Conservation (phyloP, 2,113 vertebrate species). For the Mormyrus lacerda region DNA sequence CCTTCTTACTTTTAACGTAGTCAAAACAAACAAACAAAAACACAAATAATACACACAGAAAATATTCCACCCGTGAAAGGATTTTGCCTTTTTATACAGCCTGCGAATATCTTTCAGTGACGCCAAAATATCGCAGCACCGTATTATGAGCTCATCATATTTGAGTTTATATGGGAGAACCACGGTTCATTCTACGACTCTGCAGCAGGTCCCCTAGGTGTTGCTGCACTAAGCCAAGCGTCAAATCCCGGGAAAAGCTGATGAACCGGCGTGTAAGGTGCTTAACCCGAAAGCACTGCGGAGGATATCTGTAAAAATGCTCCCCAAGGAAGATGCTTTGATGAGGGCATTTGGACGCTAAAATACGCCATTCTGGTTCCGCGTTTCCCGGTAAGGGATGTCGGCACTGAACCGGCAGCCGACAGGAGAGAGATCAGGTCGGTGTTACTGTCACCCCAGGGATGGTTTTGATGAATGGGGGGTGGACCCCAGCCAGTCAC, state of each 20-base stretch:
- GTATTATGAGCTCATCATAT: not conserved
- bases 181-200: not conserved
- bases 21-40: not conserved
- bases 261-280: not conserved
- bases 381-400: not conserved
- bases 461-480: constrained; percentile 14
- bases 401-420: not conserved
- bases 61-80: not conserved
- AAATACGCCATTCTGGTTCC: not conserved
- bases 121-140: not conserved
- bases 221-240: not conserved
- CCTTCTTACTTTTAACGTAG: not conserved
- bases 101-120: not conserved
- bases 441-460: not conserved
- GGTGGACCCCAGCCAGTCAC: not conserved
- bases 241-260: not conserved
- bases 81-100: not conserved
- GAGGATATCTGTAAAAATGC: not conserved
- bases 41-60: not conserved
- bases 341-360: not conserved
- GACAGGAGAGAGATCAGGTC: not conserved
- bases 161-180: not conserved
- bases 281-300: not conserved
- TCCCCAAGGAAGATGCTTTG: not conserved
- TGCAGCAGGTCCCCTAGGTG: not conserved